Evolutionary conservation across 2,797 vertebrate genomes (phyloP).

Genomic region (Todus mexicanus): DNA sequence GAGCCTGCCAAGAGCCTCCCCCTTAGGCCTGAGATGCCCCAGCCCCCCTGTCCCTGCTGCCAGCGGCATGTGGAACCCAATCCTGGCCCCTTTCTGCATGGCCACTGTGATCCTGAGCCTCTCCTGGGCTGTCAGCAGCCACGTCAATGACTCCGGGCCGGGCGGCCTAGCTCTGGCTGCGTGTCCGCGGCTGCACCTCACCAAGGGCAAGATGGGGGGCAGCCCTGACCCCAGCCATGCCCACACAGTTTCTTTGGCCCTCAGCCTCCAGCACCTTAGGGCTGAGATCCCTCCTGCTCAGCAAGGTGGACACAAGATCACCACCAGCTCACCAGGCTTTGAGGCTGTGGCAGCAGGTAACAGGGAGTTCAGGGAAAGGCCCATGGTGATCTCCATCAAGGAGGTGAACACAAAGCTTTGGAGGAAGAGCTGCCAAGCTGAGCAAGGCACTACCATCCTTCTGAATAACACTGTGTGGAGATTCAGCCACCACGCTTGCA

Average conservation of each 20-base stretch:
- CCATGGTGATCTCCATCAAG: neutral
- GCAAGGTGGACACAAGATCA: fast-evolving
- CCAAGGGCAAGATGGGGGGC: fast-evolving
- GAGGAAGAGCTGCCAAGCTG: neutral
- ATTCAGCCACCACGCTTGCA: neutral
- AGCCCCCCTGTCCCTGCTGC: fast-evolving
- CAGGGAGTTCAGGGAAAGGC: fast-evolving
- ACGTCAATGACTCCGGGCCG: fast-evolving
- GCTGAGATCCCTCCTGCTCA: neutral
- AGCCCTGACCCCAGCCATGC: fast-evolving
- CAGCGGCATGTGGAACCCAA: neutral
- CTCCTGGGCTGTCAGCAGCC: neutral
- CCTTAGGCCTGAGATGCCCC: no score
- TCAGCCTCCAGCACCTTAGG: fast-evolving
- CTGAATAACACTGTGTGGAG: neutral
- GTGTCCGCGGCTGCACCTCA: fast-evolving
- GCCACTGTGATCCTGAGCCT: neutral
- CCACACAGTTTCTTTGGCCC: neutral
- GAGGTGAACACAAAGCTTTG: fast-evolving
- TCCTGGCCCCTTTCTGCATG: neutral
- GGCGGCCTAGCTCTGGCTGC: fast-evolving
- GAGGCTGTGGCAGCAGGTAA: no score
- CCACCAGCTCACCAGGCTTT: neutral
- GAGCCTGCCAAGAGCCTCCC: neutral
- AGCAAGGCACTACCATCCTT: fast-evolving